Evolutionary conservation across 2,797 vertebrate species (phyloP), one percentile per base, ranked within the genome.

Genomic region (Tinamus major): DNA sequence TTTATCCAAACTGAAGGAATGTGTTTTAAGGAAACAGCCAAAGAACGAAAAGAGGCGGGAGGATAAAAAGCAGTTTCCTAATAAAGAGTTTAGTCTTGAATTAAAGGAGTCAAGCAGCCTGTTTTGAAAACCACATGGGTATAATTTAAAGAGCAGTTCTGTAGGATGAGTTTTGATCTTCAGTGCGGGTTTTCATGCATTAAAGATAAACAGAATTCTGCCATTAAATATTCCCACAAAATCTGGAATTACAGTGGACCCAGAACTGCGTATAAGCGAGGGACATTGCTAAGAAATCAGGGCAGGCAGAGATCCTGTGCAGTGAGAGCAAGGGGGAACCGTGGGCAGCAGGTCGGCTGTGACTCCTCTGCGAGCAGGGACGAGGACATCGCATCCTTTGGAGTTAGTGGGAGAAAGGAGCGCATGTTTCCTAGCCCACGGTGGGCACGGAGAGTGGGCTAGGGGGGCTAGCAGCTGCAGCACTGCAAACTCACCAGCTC

Each of bases 91-190:
- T 55, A 68, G 37, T 71, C 65, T 63, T 84, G 87, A 90, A 93
- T 91, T 93, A 89, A 85, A 86, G 92, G 46, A 64, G 64, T 37
- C 9, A 17, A 96, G 88, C 75, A 79, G 74, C 92, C 86, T 3
- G n/a, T 82, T 95, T 92, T 5, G 0, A 92, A 64, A 55, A 87
- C 75, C 94, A 92, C 41, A 10, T 29, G 81, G 80, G 48, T 74
- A 58, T 68, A 77, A 94, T 88, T 92, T 74, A 82, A 89, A 89
- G 37, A 95, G 84, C 68, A 58, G 68, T 79, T 79, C 44, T 81
- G 55, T 72, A 88, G 76, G 67, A 93, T 26, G 51, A 79, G 46
- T 65, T 95, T 90, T 91, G 55, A 81, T 39, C 59, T 90, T 78
- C 74, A 94, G 67, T 2, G 0, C 59, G 42, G 27, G 59, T 51